Evolutionary conservation across 2,113 vertebrate species (phyloP).

Genomic region (Motacilla alba): DNA sequence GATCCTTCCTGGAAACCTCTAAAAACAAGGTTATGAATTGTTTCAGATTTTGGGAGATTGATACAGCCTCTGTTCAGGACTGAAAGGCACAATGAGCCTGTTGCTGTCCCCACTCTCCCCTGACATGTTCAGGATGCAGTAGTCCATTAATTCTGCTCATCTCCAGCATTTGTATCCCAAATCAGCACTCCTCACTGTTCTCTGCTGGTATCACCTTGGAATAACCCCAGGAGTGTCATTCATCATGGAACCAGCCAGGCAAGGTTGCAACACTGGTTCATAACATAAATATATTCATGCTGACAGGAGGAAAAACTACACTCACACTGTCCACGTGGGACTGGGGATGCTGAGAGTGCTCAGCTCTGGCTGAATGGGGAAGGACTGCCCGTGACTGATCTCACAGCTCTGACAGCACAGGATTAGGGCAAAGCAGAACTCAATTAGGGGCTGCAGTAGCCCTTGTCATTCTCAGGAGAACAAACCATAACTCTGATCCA

Average conservation of each 20-base stretch:
- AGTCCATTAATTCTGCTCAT: neutral
- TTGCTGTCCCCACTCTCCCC: neutral
- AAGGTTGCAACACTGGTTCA: neutral
- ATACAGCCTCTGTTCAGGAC: neutral
- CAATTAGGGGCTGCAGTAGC: accelerated
- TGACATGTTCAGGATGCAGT: neutral
- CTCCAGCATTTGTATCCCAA: neutral
- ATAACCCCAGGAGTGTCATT: neutral
- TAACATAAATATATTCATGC: accelerated
- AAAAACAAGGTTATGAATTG: neutral
- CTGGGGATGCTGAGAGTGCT: neutral
- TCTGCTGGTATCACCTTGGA: neutral
- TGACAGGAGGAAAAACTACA: neutral
- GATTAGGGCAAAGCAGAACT: neutral
- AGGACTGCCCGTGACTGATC: neutral
- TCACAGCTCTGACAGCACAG: neutral
- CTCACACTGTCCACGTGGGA: accelerated
- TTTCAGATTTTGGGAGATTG: neutral
- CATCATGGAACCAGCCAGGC: neutral
- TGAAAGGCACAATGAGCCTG: neutral
- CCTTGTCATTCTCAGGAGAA: neutral
- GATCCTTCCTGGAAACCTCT: neutral
- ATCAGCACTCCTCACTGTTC: neutral
- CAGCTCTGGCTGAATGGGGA: neutral
- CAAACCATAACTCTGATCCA: neutral